Evolutionary conservation across 2,797 vertebrate species (phyloP), one percentile per base, ranked within the genome.

Genomic region (Galago senegalensis): DNA sequence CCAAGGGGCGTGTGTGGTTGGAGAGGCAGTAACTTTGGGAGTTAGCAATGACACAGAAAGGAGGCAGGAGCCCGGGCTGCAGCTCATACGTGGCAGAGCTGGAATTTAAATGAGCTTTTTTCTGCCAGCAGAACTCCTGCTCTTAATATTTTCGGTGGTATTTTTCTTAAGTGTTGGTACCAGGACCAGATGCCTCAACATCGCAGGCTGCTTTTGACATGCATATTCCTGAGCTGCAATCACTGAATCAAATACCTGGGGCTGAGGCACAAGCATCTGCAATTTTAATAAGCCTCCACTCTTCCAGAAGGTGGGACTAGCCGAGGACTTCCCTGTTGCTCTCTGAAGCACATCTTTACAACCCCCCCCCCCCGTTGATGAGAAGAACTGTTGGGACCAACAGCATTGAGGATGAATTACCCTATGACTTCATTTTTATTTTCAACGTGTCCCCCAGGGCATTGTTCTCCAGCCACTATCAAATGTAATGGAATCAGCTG

Each of bases 401-500:
- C 58, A 37, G 92, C 89, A 73, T 46, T 37, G 49, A 70, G 12
- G 18, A 80, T 58, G 69, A 92, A 83, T 88, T 77, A 29, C 17
- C 3, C 9, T 34, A 9, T 91, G 31, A 85, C 37, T 89, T 97
- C 23, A 73, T 87, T 90, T 65, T 77, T 79, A 58, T 85, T 81
- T 92, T 80, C 60, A 90, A 53, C 53, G 61, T 43, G 34, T 58
- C 18, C 37, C 7, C 20, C 7, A 63, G 43, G 53, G 34, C 20
- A 80, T 72, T 40, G 81, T 94, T 94, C 29, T 93, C 10, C 31
- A 67, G 34, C 23, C 92, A 27, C 34, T 18, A 88, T 87, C 17
- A 89, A 94, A 77, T 67, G 25, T 87, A 80, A 91, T 95, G 34
- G 65, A 88, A 92, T 89, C 61, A 84, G 10, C 25, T 77, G 16